Evolutionary conservation across 2,888 invertebrate species (phyloP).

Genomic region (Trissoscelio sp.): DNA sequence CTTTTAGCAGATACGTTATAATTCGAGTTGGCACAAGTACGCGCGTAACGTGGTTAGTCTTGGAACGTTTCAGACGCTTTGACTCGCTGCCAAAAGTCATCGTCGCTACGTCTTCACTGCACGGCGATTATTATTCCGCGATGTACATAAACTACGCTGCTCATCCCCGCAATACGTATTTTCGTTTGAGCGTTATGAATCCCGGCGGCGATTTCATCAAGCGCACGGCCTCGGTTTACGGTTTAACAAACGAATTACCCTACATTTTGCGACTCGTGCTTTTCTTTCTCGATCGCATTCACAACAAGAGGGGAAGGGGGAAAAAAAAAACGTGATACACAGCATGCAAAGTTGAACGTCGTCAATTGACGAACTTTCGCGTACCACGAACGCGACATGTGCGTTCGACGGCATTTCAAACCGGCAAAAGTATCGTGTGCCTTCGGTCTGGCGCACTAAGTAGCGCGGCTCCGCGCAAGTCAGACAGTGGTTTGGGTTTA

Average conservation of each 20-base stretch:
- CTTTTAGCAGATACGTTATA: slow-evolving; percentile 67
- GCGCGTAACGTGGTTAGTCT: slow-evolving; percentile 67
- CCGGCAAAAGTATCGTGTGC: slow-evolving; percentile 65
- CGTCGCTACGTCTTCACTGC: slow-evolving; percentile 63
- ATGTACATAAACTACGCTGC: slow-evolving; percentile 43
- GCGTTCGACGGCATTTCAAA: slow-evolving; percentile 30
- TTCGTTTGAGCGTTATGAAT: slow-evolving; percentile 45
- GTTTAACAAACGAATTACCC: slow-evolving; percentile 35
- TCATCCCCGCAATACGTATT: slow-evolving; percentile 51
- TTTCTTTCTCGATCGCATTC: not conserved
- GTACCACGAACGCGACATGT: slow-evolving; percentile 14
- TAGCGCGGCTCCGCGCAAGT: slow-evolving; percentile 79
- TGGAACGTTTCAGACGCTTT: slow-evolving; percentile 63
- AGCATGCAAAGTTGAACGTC: not conserved
- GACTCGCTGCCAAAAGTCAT: slow-evolving; percentile 68
- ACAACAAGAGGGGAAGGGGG: too few species aligned
- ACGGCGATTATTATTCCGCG: slow-evolving; percentile 64
- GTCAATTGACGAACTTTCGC: slow-evolving; percentile 4
- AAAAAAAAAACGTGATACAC: too few species aligned
- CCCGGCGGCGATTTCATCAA: slow-evolving; percentile 30
- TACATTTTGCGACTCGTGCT: slow-evolving; percentile 1
- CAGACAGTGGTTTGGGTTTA: slow-evolving; percentile 79
- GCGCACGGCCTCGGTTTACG: slow-evolving; percentile 3
- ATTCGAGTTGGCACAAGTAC: slow-evolving; percentile 65
- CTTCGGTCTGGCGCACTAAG: slow-evolving; percentile 77